Conservation (phyloP, 2,113 vertebrate species). For the Proteles cristata region DNA sequence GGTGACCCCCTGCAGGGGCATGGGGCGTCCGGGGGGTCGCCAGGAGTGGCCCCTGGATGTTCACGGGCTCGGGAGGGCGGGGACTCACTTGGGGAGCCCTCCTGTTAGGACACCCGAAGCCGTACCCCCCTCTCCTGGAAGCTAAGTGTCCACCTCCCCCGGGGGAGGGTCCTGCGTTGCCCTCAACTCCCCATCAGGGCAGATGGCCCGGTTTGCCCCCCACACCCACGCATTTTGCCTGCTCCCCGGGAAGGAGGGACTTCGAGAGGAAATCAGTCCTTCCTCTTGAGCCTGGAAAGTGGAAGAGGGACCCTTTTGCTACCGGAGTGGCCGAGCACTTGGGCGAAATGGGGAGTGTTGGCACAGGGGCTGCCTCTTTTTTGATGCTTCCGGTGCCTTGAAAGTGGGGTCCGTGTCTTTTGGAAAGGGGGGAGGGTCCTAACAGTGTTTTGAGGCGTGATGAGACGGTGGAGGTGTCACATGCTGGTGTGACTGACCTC, state of each 20-base stretch:
- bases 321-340: neutral
- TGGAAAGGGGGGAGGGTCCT: neutral
- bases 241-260: neutral
- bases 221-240: accelerated
- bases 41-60: neutral
- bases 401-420: neutral
- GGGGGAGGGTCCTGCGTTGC: neutral
- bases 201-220: too few relatives aligned
- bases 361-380: neutral
- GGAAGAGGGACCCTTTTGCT: neutral
- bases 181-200: neutral
- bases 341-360: neutral
- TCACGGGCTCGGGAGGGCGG: neutral
- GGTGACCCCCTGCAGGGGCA: neutral
- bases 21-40: neutral
- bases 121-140: neutral
- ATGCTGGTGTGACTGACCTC: neutral
- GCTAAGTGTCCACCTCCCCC: neutral
- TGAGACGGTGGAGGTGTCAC: neutral
- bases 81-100: neutral
- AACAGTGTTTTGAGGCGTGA: neutral
- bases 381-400: neutral
- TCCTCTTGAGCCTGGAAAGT: neutral
- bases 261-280: neutral
- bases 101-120: neutral